Percentiles rank a stretch among this genome's conserved stretches.
phyloP scores from a whole-genome alignment of 2,113 vertebrate species.

The Callopanchax toddi region DNA sequence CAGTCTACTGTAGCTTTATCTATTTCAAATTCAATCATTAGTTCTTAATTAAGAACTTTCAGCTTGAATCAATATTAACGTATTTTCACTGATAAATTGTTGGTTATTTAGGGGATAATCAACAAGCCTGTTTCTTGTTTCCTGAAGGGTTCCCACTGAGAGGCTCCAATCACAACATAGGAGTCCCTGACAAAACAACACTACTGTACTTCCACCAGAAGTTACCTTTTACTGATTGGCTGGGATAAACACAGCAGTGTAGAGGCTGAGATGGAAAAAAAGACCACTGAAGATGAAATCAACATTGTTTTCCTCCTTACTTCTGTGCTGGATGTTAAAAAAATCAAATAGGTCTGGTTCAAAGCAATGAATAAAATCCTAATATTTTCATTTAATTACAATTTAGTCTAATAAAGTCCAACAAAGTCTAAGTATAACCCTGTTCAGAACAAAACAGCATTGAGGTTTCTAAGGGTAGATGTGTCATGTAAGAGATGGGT shows the following conservation, averaged over 20 bases:
- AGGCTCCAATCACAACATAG: conserved; percentile 61
- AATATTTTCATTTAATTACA: too few relatives aligned
- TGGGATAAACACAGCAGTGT: conserved; percentile 18
- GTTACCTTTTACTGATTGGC: conserved; percentile 68
- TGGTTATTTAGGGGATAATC: conserved; percentile 24
- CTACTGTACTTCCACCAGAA: conserved; percentile 31
- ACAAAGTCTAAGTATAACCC: too few relatives aligned
- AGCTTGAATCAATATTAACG: background rate
- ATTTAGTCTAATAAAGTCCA: too few relatives aligned
- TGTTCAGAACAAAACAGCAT: too few relatives aligned
- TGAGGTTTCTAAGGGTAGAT: too few relatives aligned
- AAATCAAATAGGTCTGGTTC: too few relatives aligned
- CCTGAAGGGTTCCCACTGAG: conserved; percentile 31
- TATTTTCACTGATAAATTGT: conserved; percentile 7
- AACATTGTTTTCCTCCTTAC: too few relatives aligned
- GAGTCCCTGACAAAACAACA: conserved; percentile 52
- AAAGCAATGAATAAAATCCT: too few relatives aligned
- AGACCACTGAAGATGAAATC: background rate
- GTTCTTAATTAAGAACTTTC: background rate
- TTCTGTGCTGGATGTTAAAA: too few relatives aligned
- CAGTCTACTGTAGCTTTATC: background rate
- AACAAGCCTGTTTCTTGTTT: conserved; percentile 3
- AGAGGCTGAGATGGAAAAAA: background rate
- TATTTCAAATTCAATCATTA: background rate
- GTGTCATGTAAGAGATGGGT: background rate